Conservation (phyloP, 2,797 vertebrate genomes). For the Argentina silus region DNA sequence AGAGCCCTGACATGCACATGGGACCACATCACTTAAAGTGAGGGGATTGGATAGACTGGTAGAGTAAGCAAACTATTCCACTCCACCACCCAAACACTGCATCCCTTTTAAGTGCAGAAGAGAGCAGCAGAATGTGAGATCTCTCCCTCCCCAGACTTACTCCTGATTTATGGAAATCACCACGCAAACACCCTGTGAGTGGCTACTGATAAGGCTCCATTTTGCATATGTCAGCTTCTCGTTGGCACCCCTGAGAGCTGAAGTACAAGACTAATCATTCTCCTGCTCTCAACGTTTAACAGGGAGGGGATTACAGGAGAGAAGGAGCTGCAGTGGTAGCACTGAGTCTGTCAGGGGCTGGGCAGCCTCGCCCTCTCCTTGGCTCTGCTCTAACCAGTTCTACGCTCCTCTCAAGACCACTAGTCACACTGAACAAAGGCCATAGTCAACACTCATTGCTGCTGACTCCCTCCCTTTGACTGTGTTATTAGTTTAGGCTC, state of each 20-base stretch:
- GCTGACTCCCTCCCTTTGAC: background rate
- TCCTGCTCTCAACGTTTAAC: conserved; percentile 4
- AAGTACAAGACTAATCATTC: conserved; percentile 5
- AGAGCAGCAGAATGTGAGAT: conserved; percentile 1
- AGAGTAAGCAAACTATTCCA: background rate
- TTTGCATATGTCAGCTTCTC: conserved; percentile 24
- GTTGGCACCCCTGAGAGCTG: conserved; percentile 3
- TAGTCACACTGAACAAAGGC: background rate
- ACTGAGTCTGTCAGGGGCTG: background rate
- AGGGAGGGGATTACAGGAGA: background rate
- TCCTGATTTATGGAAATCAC: conserved; percentile 19
- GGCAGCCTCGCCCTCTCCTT: background rate
- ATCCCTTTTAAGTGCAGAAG: background rate
- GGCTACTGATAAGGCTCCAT: conserved; percentile 8
- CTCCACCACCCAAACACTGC: background rate
- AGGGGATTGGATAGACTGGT: background rate
- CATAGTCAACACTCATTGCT: background rate
- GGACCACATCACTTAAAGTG: background rate
- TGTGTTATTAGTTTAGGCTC: background rate
- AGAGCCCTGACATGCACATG: background rate
- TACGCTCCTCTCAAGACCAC: background rate
- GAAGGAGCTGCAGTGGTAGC: background rate
- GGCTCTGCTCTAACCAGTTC: background rate
- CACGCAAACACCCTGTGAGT: background rate
- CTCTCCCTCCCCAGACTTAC: background rate